These are phyloP conservation scores for Mamestra brassicae DNA, from an alignment of 2,888 invertebrate genomes.

Conservation along the genomic window DNA sequence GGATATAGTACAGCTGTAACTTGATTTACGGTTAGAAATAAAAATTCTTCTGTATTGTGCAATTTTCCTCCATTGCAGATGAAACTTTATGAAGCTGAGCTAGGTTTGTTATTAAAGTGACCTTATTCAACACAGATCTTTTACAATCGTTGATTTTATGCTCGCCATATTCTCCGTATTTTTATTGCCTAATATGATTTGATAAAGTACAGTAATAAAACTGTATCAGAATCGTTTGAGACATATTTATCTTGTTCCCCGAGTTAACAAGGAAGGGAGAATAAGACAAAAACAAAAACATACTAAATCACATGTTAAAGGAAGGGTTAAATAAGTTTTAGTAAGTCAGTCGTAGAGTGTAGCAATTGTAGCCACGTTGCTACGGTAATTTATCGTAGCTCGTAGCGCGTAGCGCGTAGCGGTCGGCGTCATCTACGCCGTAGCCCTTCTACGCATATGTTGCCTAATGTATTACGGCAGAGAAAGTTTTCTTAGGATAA, in stretches of 20 bases:
- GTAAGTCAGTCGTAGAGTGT: conserved; percentile 55
- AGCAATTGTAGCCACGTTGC: conserved; percentile 61
- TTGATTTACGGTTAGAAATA: conserved; percentile 53
- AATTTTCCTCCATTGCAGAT: conserved; percentile 19
- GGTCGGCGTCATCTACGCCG: conserved; percentile 63
- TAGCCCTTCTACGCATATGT: conserved; percentile 68
- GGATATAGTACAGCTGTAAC: conserved; percentile 44
- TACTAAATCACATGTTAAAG: conserved; percentile 49
- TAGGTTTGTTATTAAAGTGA: conserved; percentile 28
- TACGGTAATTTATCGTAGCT: conserved; percentile 60
- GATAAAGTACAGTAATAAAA: conserved; percentile 52
- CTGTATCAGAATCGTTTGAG: conserved; percentile 10
- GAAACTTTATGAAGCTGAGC: conserved; percentile 8
- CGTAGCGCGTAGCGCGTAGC: conserved; percentile 67
- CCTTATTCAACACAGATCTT: conserved; percentile 5
- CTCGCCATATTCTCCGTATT: conserved; percentile 21
- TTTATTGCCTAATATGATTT: conserved; percentile 41
- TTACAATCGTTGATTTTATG: conserved; percentile 31
- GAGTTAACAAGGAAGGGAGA: conserved; percentile 35
- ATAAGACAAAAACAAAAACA: conserved; percentile 59
- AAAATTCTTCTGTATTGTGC: conserved; percentile 19
- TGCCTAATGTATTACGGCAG: conserved; percentile 62
- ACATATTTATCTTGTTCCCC: conserved; percentile 45
- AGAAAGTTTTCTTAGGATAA: conserved; percentile 68
- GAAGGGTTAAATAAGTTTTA: conserved; percentile 59